Evolutionary conservation across 1,140 invertebrate species (phyloP).

Genomic region (Vanessa atalanta): DNA sequence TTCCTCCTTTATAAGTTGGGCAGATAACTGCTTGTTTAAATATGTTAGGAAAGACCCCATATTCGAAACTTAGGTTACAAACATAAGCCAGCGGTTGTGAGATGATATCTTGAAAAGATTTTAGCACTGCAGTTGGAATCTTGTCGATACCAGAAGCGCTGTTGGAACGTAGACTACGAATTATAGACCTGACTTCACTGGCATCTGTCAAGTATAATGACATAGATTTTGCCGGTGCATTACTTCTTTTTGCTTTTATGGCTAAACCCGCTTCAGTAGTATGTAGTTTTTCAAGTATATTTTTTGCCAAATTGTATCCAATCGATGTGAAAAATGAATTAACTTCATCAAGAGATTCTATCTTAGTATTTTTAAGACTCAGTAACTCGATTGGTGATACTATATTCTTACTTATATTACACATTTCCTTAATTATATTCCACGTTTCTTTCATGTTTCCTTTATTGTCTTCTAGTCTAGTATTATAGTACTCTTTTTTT

Average conservation of each 20-base stretch:
- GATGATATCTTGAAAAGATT: conserved; percentile 8
- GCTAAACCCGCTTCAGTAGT: conserved; percentile 10
- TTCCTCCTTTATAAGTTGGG: conserved; percentile 16
- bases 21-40: conserved; percentile 23
- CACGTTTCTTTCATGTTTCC: conserved; percentile 37
- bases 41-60: conserved; percentile 17
- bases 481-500: conserved; percentile 4
- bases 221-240: conserved; percentile 13
- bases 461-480: conserved; percentile 18
- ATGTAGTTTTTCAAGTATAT: conserved; percentile 14
- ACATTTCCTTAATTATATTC: conserved; percentile 37
- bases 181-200: not conserved
- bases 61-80: conserved; percentile 27
- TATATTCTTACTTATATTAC: conserved; percentile 24
- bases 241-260: not conserved
- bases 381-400: conserved; percentile 10
- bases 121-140: conserved; percentile 31
- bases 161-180: conserved; percentile 9
- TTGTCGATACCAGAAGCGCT: conserved; percentile 31
- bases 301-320: conserved; percentile 12
- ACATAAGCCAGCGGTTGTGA: conserved; percentile 9
- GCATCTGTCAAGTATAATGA: conserved; percentile 2
- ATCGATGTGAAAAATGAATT: conserved; percentile 35
- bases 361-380: conserved; percentile 10
- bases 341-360: conserved; percentile 5